Conservation (phyloP, 1,140 invertebrate genomes). For the Vollenhovia emeryi region DNA sequence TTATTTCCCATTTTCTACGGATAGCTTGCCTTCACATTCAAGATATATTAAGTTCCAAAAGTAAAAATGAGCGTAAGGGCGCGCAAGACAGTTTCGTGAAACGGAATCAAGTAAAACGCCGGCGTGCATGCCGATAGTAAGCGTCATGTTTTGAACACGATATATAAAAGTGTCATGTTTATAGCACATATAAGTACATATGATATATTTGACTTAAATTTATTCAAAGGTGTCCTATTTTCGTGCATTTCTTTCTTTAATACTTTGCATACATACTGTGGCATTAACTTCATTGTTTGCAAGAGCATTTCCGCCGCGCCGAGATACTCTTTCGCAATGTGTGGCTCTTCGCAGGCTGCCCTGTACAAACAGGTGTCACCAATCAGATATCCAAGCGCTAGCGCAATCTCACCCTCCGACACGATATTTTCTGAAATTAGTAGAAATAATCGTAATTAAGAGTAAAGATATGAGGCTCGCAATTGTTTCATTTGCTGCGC, state of each 20-base stretch:
- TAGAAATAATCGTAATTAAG: conserved; percentile 23
- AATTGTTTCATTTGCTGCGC: not conserved
- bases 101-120: no score
- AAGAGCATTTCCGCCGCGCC: conserved; percentile 91
- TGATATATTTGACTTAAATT: not conserved
- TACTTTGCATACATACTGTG: conserved; percentile 86
- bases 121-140: no score
- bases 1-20: not conserved
- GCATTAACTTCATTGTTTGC: conserved; percentile 89
- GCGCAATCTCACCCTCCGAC: conserved; percentile 88
- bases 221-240: not conserved
- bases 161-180: not conserved
- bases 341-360: conserved; percentile 91
- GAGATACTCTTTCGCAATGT: conserved; percentile 90
- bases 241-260: not conserved
- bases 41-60: not conserved
- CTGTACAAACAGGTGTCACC: conserved; percentile 91
- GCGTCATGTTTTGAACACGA: not conserved
- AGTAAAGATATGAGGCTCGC: not conserved
- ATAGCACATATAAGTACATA: no score
- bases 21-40: not conserved
- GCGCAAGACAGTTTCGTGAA: no score
- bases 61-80: no score
- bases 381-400: conserved; percentile 90
- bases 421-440: conserved; percentile 83